Base-by-base conservation (phyloP, 2,888 invertebrate genomes). In the Thereva unica region DNA sequence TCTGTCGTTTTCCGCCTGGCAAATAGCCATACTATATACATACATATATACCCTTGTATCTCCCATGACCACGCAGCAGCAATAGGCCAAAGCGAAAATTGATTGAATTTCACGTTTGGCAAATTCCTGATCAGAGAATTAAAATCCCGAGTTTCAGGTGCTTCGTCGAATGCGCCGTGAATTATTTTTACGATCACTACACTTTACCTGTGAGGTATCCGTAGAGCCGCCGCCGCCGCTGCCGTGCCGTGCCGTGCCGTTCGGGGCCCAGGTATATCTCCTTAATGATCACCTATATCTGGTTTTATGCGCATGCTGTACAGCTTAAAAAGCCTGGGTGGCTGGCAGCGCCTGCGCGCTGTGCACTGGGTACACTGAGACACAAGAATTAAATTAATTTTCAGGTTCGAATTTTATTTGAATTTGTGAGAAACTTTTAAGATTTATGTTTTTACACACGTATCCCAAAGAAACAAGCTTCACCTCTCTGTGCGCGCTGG, bases 51-150 rank as follows among this genome's bases (percentile, higher is more conserved):
- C 23, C 2, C 23, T 23, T 23, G 23, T 23, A 23, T 23, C 23
- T 23, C 23, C 61, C 38, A 53, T 5, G 9, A 37, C 38, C 41
- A 41, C 40, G 6, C 50, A 41, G 41, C 61, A 50, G 61, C 61
- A n/a, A 50, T 50, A 45, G n/a, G 41, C 61, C 35, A 61, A 50
- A 23, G 23, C 61, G 40, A 50, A 61, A 61, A 61, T 61, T 61
- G 61, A 61, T 61, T 61, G 61, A 61, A 61, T 61, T 61, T 50
- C 50, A 50, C 61, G 23, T 61, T 61, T 61, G 50, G 61, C 40
- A 45, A 49, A 61, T 61, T 61, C 61, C 50, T 50, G 61, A 50
- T n/a, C 50, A 40, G 50, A 42, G 50, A 61, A 50, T 61, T 41
- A 61, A 23, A 23, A 23, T 23, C 23, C 50, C 23, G 23, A 61